A percentile compares a stretch with the other conserved stretches of the same genome.
These are phyloP conservation scores for Calliphora vicina DNA, from an alignment of 1,140 invertebrate species.

Conservation along the genomic window DNA sequence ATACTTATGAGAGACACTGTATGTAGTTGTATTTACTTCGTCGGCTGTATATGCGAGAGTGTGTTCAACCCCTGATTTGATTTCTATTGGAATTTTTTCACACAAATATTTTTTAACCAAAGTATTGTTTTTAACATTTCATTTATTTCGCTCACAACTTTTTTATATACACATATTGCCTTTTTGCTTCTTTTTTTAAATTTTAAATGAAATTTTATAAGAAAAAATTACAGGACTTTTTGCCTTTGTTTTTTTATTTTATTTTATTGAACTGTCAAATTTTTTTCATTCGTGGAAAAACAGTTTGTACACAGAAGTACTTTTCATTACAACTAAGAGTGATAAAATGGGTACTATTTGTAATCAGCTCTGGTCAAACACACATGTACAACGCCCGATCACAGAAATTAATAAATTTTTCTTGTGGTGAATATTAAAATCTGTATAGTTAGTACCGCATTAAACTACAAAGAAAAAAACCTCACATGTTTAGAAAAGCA, in stretches of 20 bases:
- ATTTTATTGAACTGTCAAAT: slow-evolving; percentile 22
- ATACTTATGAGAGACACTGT: too few relatives aligned
- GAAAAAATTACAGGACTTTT: slow-evolving; percentile 10
- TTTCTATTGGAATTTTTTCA: not conserved
- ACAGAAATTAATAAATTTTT: too few relatives aligned
- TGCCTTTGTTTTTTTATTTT: slow-evolving; percentile 20
- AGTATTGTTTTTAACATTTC: not conserved
- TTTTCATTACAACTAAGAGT: not conserved
- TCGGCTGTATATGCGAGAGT: not conserved
- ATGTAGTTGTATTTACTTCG: not conserved
- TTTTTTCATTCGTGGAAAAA: slow-evolving; percentile 23
- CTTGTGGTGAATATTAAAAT: too few relatives aligned
- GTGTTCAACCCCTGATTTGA: slow-evolving; percentile 6
- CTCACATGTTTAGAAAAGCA: too few relatives aligned
- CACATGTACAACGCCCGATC: too few relatives aligned
- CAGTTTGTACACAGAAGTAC: not conserved
- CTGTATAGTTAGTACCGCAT: too few relatives aligned
- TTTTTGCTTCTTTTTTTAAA: not conserved
- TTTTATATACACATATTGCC: not conserved
- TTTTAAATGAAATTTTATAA: not conserved
- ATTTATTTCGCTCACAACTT: not conserved
- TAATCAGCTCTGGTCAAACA: too few relatives aligned
- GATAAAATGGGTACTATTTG: not conserved
- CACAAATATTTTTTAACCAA: not conserved
- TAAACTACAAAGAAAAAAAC: too few relatives aligned